A percentile compares a stretch with the other conserved stretches of the same genome.
Evolutionary conservation across 2,113 vertebrate species (phyloP).

Genomic region (Hemiscyllium ocellatum): DNA sequence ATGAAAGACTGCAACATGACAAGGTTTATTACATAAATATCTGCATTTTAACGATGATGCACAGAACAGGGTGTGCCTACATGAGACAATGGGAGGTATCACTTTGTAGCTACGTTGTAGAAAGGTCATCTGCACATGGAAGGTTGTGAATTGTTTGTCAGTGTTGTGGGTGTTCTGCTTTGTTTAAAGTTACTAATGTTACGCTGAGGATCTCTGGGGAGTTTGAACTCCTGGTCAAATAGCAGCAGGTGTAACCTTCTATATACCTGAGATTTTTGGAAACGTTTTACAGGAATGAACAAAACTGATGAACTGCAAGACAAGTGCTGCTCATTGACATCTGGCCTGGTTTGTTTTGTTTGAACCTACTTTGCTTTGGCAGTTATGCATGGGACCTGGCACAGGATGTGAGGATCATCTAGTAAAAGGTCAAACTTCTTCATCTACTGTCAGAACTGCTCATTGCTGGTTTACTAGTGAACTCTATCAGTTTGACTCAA

Average conservation of each 20-base stretch:
- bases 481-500: not conserved
- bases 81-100: not conserved
- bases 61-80: not conserved
- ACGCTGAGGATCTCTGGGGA: not conserved
- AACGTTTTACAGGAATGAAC: not conserved
- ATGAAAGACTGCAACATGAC: not conserved
- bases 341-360: not conserved
- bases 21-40: not conserved
- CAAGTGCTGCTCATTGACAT: not conserved
- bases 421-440: not conserved
- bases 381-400: not conserved
- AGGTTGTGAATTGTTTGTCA: not conserved
- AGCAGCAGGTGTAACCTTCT: not conserved
- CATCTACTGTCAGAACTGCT: not conserved
- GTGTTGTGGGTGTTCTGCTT: not conserved
- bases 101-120: not conserved
- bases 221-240: not conserved
- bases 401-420: not conserved
- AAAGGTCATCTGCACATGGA: not conserved
- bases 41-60: not conserved
- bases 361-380: not conserved
- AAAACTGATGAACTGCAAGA: not conserved
- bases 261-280: not conserved
- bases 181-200: not conserved
- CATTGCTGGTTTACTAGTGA: not conserved